phyloP scores from a whole-genome alignment of 1,140 invertebrate species.

The Hermatobates lingyangjiaoensis region DNA sequence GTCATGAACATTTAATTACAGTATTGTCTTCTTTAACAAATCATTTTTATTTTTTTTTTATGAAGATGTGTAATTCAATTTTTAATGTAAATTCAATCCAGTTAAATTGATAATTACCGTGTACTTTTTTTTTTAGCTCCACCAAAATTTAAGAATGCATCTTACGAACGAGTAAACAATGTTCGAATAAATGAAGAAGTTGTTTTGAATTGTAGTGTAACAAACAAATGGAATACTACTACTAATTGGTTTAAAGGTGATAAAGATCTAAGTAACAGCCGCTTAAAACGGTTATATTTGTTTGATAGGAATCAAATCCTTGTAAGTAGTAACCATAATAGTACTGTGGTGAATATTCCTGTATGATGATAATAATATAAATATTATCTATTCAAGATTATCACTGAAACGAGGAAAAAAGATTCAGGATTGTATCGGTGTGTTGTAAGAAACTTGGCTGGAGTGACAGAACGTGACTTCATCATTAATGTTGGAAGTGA shows the following conservation, averaged over 20 bases:
- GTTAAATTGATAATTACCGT: no score
- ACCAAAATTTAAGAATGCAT: neutral
- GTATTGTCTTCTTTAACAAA: no score
- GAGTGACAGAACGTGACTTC: constrained; percentile 17
- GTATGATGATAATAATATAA: neutral
- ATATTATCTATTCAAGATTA: neutral
- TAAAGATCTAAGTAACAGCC: neutral
- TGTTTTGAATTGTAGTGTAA: constrained; percentile 1
- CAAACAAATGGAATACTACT: neutral
- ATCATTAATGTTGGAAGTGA: constrained; percentile 15
- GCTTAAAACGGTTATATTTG: neutral
- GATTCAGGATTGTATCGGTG: constrained; percentile 19
- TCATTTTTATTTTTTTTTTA: no score
- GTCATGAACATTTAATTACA: no score
- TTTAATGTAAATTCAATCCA: no score
- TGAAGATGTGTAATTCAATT: no score
- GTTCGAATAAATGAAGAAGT: neutral
- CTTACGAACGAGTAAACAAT: neutral
- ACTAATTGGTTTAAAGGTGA: constrained; percentile 5
- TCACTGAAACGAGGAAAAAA: neutral
- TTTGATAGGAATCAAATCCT: constrained; percentile 5
- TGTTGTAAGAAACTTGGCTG: constrained; percentile 18
- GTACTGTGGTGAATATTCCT: neutral
- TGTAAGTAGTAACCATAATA: no score
- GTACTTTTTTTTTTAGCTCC: neutral